Percentiles rank a stretch among this genome's conserved stretches.
phyloP scores from a whole-genome alignment of 2,888 invertebrate genomes.

The Lutraria lutraria region DNA sequence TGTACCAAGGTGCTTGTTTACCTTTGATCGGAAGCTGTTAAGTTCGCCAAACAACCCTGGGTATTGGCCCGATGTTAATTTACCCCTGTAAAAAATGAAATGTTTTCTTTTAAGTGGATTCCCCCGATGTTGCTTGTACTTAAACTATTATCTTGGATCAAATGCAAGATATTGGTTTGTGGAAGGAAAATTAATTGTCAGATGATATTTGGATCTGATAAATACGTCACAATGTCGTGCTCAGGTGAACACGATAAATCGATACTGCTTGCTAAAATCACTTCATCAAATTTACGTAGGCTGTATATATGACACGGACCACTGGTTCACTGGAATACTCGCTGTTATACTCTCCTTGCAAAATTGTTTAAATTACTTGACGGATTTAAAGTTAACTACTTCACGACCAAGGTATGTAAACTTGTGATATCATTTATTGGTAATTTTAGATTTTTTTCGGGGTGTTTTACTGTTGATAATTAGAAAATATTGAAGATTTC shows the following conservation, averaged over 20 bases:
- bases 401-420: neutral
- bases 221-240: neutral
- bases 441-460: neutral
- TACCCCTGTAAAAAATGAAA: no score
- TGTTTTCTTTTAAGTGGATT: no score
- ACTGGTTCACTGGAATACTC: neutral
- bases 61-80: no score
- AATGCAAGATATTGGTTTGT: no score
- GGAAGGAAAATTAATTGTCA: no score
- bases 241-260: neutral
- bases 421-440: neutral
- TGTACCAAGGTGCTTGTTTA: no score
- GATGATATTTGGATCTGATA: neutral
- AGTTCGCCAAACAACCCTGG: no score
- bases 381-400: conserved; percentile 13
- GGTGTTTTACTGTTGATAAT: neutral
- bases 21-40: no score
- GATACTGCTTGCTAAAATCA: neutral
- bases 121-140: no score
- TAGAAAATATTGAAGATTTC: neutral
- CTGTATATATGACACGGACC: neutral
- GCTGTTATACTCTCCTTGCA: neutral
- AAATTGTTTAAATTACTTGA: conserved; percentile 11
- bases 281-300: neutral
- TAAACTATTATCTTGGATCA: no score